Conservation (phyloP, 2,888 invertebrate species). For the Smittia sp. region DNA sequence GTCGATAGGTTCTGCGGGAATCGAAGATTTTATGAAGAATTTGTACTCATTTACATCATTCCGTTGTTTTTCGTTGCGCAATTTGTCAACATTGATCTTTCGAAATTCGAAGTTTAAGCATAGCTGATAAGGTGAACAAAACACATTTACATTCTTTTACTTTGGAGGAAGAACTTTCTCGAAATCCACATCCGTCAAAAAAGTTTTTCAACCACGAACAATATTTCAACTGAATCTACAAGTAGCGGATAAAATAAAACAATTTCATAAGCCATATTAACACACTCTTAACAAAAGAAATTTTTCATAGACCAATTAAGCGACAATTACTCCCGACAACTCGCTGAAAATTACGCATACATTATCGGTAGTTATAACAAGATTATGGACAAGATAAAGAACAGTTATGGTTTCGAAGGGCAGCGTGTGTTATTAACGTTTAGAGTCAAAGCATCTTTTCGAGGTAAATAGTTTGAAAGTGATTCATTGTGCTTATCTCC, state of each 20-base stretch:
- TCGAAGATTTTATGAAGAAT: neutral
- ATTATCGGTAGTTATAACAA: conserved; percentile 19
- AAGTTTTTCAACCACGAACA: neutral
- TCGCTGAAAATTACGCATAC: neutral
- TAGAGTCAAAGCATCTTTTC: too few relatives aligned
- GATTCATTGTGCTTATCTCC: too few relatives aligned
- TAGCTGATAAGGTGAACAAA: neutral
- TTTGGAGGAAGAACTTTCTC: neutral
- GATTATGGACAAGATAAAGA: neutral
- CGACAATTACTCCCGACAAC: neutral
- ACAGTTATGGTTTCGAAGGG: neutral
- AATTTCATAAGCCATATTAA: conserved; percentile 1
- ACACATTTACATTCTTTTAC: neutral
- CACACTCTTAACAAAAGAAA: neutral
- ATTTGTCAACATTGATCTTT: neutral
- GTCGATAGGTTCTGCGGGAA: neutral
- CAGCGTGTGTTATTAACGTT: too few relatives aligned
- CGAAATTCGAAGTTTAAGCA: neutral
- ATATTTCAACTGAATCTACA: conserved; percentile 1
- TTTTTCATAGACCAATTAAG: conserved; percentile 21
- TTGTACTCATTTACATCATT: neutral
- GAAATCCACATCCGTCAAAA: neutral
- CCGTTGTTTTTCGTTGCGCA: neutral
- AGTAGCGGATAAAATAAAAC: neutral
- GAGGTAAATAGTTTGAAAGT: too few relatives aligned